A percentile compares a stretch with the other conserved stretches of the same genome.
Conservation (phyloP, 2,797 vertebrate species). For the Sphenopsis melanotis region DNA sequence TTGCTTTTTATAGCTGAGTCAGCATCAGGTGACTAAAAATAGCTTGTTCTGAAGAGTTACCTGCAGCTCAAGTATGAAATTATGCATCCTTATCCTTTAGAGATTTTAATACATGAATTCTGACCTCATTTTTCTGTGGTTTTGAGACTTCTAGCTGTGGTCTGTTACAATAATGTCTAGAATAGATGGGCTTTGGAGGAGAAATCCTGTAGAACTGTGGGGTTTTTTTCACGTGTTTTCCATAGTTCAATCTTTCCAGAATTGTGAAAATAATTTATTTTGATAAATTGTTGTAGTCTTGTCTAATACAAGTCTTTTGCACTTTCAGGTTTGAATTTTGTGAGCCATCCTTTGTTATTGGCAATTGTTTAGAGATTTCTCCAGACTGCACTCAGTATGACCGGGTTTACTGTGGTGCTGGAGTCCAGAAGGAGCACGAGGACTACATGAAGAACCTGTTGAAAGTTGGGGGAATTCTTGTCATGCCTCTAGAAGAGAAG, state of each 20-base stretch:
- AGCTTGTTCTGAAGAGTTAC: not conserved
- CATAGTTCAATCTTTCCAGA: not conserved
- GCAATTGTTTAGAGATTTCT: slow-evolving; percentile 94
- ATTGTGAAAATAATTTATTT: not conserved
- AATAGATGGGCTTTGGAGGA: not conserved
- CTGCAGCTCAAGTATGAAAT: not conserved
- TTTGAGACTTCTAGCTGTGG: not conserved
- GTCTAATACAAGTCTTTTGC: not conserved
- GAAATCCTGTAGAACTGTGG: not conserved
- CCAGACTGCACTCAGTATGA: slow-evolving; percentile 90
- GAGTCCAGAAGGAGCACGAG: slow-evolving; percentile 93
- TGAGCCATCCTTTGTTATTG: slow-evolving; percentile 91
- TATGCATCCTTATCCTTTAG: not conserved
- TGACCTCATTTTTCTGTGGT: not conserved
- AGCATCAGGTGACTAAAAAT: not conserved
- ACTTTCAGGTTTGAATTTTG: slow-evolving; percentile 92
- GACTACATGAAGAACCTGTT: slow-evolving; percentile 95
- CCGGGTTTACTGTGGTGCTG: slow-evolving; percentile 94
- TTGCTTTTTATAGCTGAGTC: not conserved
- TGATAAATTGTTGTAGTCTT: not conserved
- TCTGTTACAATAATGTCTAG: not conserved
- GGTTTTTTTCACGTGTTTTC: accelerated
- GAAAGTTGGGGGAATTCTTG: slow-evolving; percentile 93
- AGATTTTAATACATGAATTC: not conserved
- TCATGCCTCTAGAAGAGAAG: slow-evolving; percentile 97